Evolutionary conservation across 2,888 invertebrate species (phyloP).

Genomic region (Caenorhabditis wallacei): DNA sequence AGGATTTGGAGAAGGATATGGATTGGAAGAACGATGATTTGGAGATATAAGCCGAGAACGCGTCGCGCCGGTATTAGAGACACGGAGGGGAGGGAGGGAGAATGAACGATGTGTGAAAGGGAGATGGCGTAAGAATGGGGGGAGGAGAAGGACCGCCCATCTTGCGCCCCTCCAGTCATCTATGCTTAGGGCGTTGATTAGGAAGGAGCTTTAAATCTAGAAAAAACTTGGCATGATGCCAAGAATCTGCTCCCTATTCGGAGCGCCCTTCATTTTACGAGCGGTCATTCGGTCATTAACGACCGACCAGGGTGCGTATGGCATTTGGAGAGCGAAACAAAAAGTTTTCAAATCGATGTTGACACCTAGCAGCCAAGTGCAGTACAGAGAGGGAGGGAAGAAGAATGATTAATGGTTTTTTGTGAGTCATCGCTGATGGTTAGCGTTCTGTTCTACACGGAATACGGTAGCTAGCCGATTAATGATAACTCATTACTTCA

Average conservation of each 20-base stretch:
- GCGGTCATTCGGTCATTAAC: slow-evolving; percentile 12
- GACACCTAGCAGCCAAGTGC: too few relatives aligned
- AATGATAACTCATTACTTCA: too few relatives aligned
- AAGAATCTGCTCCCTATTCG: background rate
- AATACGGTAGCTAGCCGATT: too few relatives aligned
- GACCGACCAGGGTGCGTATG: background rate
- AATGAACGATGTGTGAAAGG: slow-evolving; percentile 16
- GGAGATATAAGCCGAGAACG: slow-evolving; percentile 45
- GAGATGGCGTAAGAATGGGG: background rate
- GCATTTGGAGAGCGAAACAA: too few relatives aligned
- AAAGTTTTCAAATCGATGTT: too few relatives aligned
- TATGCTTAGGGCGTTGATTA: too few relatives aligned
- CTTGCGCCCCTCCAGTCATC: too few relatives aligned
- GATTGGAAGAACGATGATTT: slow-evolving; percentile 20
- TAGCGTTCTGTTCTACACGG: too few relatives aligned
- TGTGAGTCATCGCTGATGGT: background rate
- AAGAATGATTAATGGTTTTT: slow-evolving; percentile 1
- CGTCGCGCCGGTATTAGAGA: slow-evolving; percentile 21
- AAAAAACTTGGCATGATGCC: too few relatives aligned
- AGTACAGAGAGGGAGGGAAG: background rate
- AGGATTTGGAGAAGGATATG: too few relatives aligned
- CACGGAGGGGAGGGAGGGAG: background rate
- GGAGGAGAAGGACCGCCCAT: slow-evolving; percentile 7
- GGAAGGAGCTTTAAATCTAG: too few relatives aligned
- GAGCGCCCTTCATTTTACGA: background rate